Evolutionary conservation across 2,113 vertebrate genomes (phyloP), one percentile per base, ranked within the genome.

Genomic region (Pseudopipra pipra): DNA sequence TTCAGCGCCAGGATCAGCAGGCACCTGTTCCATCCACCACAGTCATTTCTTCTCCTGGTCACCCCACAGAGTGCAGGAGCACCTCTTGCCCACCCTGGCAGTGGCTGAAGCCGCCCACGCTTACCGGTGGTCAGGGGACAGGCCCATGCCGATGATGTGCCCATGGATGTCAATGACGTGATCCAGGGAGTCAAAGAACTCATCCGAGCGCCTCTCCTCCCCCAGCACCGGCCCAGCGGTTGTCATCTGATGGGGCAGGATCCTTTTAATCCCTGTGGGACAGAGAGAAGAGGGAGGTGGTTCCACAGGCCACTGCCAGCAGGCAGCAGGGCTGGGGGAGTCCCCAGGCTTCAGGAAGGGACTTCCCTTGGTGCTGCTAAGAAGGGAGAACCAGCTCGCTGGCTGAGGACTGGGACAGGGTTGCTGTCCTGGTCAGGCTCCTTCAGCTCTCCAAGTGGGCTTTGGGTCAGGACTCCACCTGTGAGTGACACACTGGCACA

Each of bases 131-230:
- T 99, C 99, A 5, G 99, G 99, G 55, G 99, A 99, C 79, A 99
- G 98, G 39, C 99, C 99, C 99, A 99, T 99, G 83, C 99, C 99
- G 0, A 99, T 99, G 94, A 99, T 99, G 96, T 99, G 99, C 11
- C 99, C 99, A 0, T 99, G 99, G 94, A 99, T 98, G 70, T 99
- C 99, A 0, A 99, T 99, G 86, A 99, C 98, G 1, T 99, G 99
- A 96, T 99, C 99, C 81, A 99, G 96, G 0, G 99, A 98, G 35
- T 99, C 99, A 12, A 99, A 99, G 97, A 99, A 99, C 95, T 99
- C 99, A 0, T 99, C 99, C 0, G 98, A 98, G 83, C 98, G 98
- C 37, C 99, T 98, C 62, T 99, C 99, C 93, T 99, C 98, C 1
- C 99, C 99, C 1, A 99, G 98, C 46, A 99, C 99, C 0, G 99